These are phyloP conservation scores for Rhynchophorus ferrugineus DNA, from an alignment of 1,140 invertebrate genomes.

Conservation along the genomic window DNA sequence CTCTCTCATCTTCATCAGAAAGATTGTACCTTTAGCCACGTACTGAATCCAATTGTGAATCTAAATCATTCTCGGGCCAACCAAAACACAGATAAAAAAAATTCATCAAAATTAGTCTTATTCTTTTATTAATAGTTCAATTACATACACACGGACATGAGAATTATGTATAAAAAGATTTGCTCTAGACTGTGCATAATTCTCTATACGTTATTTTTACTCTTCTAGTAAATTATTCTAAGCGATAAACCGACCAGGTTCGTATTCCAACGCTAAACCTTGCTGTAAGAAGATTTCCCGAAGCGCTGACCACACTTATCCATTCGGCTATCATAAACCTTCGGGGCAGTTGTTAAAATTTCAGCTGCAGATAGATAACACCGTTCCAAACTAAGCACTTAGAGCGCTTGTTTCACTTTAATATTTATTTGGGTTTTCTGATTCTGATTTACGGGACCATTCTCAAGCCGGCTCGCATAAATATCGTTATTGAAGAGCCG, in stretches of 20 bases:
- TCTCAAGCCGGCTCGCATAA: not conserved
- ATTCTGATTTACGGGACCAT: conserved; percentile 1
- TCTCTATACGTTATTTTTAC: not conserved
- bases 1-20: too few species aligned
- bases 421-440: conserved; percentile 12
- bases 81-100: too few species aligned
- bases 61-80: too few species aligned
- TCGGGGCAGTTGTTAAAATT: conserved; percentile 1
- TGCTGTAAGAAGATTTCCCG: not conserved
- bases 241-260: not conserved
- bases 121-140: too few species aligned
- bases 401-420: conserved; percentile 18
- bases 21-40: too few species aligned
- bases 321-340: not conserved
- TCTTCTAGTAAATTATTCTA: not conserved
- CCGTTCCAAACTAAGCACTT: conserved; percentile 9
- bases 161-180: too few species aligned
- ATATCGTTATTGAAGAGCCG: not conserved
- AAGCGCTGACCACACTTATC: not conserved
- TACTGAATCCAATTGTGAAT: too few species aligned
- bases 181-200: too few species aligned
- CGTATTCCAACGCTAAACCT: not conserved
- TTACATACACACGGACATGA: too few species aligned
- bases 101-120: too few species aligned
- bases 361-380: conserved; percentile 9